Evolutionary conservation across 1,140 invertebrate species (phyloP).

Genomic region (Neodiprion pinetum): DNA sequence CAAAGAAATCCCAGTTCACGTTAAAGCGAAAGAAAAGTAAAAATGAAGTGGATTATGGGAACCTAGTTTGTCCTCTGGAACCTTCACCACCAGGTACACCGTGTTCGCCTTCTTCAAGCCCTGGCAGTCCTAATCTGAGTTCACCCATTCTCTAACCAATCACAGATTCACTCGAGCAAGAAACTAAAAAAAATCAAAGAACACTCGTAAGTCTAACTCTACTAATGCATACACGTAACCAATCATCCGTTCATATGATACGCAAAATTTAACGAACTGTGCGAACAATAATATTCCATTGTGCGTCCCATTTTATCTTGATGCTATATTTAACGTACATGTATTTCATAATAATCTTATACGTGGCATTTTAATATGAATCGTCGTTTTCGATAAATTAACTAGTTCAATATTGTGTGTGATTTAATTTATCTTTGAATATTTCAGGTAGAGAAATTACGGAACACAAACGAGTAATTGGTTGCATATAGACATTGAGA

Average conservation of each 20-base stretch:
- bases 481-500: slow-evolving; percentile 39
- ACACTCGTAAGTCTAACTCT: slow-evolving; percentile 48
- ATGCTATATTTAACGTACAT: too few relatives aligned
- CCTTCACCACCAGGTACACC: slow-evolving; percentile 71
- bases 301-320: too few relatives aligned
- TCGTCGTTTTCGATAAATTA: not conserved
- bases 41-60: slow-evolving; percentile 81
- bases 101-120: slow-evolving; percentile 53
- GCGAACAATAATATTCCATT: too few relatives aligned
- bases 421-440: not conserved
- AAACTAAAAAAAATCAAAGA: slow-evolving; percentile 32
- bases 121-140: slow-evolving; percentile 58
- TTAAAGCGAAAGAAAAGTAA: slow-evolving; percentile 87
- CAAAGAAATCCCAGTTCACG: slow-evolving; percentile 90
- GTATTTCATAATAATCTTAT: too few relatives aligned
- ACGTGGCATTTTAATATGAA: too few relatives aligned
- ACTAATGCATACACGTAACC: slow-evolving; percentile 37
- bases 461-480: slow-evolving; percentile 40
- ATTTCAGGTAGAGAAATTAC: slow-evolving; percentile 38
- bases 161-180: slow-evolving; percentile 33
- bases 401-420: not conserved
- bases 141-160: slow-evolving; percentile 58
- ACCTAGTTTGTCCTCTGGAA: slow-evolving; percentile 85
- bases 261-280: not conserved
- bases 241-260: not conserved